These are phyloP conservation scores for Xenopus borealis DNA, from an alignment of 2,113 vertebrate genomes.

Conservation along the genomic window DNA sequence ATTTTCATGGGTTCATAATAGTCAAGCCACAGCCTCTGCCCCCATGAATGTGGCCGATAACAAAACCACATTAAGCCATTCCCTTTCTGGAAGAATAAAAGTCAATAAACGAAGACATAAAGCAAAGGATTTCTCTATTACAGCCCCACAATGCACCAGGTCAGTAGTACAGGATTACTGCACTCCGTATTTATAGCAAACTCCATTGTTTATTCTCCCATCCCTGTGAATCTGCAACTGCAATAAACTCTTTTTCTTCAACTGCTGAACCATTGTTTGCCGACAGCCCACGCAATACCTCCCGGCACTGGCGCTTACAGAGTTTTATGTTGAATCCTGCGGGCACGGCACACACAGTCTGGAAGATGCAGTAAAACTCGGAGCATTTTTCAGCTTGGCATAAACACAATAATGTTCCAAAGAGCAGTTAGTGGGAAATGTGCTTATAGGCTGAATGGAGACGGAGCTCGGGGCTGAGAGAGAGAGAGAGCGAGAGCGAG, in stretches of 20 bases:
- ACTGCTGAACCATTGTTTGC: not conserved
- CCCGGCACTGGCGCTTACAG: not conserved
- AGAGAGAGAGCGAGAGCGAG: no score
- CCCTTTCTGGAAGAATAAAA: no score
- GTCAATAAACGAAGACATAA: no score
- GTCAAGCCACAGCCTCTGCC: no score
- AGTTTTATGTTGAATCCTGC: conserved; percentile 7
- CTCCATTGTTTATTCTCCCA: not conserved
- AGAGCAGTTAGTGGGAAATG: not conserved
- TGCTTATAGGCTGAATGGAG: not conserved
- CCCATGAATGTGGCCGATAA: no score
- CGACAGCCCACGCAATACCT: conserved; percentile 7
- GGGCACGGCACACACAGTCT: conserved; percentile 6
- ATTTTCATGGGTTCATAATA: no score
- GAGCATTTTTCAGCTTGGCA: conserved; percentile 2
- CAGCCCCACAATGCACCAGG: no score
- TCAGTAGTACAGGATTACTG: no score
- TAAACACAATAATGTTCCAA: conserved; percentile 9
- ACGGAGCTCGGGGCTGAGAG: no score
- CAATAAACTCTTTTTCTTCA: not conserved
- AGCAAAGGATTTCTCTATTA: no score
- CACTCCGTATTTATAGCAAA: not conserved
- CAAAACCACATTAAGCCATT: no score
- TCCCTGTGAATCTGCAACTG: not conserved
- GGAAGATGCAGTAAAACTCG: not conserved